Evolutionary conservation across 2,797 vertebrate genomes (phyloP), one percentile per base, ranked within the genome.

Genomic region (Karalla daura): DNA sequence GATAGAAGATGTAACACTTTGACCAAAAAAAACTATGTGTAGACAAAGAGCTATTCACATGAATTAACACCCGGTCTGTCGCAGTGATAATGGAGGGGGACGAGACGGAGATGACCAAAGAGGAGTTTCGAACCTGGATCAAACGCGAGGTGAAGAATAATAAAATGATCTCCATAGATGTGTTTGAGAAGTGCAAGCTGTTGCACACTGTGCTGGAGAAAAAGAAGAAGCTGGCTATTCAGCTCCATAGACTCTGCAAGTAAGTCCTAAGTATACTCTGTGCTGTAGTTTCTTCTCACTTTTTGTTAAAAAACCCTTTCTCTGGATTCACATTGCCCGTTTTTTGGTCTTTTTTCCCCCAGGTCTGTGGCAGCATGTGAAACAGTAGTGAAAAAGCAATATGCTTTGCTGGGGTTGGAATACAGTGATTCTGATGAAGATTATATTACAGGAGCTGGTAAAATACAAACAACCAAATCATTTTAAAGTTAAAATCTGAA

Each of bases 321-420:
- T 36, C 1, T 61, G 63, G 5, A 47, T 28, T 24, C 8, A 13
- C 40, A 11, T 28, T 39, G 6, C 39, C 5, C 54, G 18, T 62
- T 12, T 32, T 43, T 35, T 40, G 14, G 4, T 68, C 15, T 77
- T 7, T 41, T 80, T 41, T n/a, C n/a, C n/a, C n/a, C n/a, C 70
- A 93, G 92, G 55, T 90, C 90, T 30, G 84, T 93, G 25, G 41
- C 63, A 17, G 79, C 70, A 46, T 93, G 81, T 55, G 92, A 93
- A 67, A 66, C 70, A 0, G 30, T 70, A 8, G 88, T 91, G 15
- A 89, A 80, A 66, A 80, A 87, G 15, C 86, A 86, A 5, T 93
- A 92, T 70, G 62, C 77, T 13, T 25, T 81, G 61, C 45, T 93
- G 46, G 89, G 84, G 15, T 81, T 76, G 81, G 74, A 92, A 4